Base-by-base conservation (phyloP, 2,797 vertebrate species). In the Manis pentadactyla region DNA sequence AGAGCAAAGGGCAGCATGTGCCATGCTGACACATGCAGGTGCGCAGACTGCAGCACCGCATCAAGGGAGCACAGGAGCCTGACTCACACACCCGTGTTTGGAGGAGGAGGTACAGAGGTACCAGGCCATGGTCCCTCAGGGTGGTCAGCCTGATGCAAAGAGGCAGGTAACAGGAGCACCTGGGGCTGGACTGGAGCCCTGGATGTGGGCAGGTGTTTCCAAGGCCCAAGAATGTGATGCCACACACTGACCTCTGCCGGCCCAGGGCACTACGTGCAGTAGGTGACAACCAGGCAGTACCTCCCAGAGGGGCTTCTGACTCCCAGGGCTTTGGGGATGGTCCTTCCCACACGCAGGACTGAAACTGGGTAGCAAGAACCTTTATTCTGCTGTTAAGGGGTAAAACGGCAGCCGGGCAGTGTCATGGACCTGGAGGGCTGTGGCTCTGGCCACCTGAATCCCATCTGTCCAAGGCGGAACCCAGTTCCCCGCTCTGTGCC, bases 301-400 rank as follows among this genome's bases (percentile, higher is more conserved):
- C 9, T 73, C 64, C n/a, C 1, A 4, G 27, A 78, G 34, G 23
- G 12, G 0, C 39, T 46, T 96, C 46, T 31, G 42, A 29, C 10
- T 85, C 29, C 63, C 42, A 31, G 78, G 27, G 46, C 31, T 49
- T 83, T 12, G 53, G 53, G 27, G 6, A 59, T 2, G 4, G 25
- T 31, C 21, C 69, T 64, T 91, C 37, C 46, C 37, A 31, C 19
- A 63, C 7, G 25, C n/a, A 14, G 25, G 64, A 88, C 51, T 71
- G 19, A 57, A 42, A 42, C 7, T 3, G 12, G 27, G 34, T 29
- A 64, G 64, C 69, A 6, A 39, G 29, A 91, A 93, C 14, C 71
- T 91, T 97, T 94, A 96, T 94, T 90, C 63, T 78, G 37, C 46
- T 46, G 55, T 88, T 21, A 34, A 39, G 39, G 29, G 37, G n/a